These are phyloP conservation scores for Gasterosteus nipponicus DNA, from an alignment of 2,113 vertebrate genomes.

Conservation along the genomic window DNA sequence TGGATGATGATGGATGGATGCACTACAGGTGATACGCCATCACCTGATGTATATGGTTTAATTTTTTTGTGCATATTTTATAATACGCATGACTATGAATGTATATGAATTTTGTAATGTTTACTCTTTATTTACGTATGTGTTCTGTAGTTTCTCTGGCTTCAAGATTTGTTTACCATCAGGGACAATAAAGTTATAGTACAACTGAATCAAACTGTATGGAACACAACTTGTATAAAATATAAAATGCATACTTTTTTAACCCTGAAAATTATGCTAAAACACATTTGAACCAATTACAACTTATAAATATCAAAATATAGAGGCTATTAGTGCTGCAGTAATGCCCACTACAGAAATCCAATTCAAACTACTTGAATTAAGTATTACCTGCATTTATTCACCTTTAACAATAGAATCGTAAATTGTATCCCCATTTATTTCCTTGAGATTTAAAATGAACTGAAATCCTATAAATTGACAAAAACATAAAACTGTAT, in stretches of 20 bases:
- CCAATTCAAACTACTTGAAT: background rate
- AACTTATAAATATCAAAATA: background rate
- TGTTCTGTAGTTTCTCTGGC: background rate
- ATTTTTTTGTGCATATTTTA: background rate
- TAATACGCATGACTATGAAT: background rate
- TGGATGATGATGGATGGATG: background rate
- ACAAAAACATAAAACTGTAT: background rate
- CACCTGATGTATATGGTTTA: background rate
- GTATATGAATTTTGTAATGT: background rate
- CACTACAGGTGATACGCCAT: background rate
- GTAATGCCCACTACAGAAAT: background rate
- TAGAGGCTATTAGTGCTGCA: background rate
- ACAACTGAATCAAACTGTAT: background rate
- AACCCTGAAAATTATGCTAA: background rate
- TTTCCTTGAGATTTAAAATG: background rate
- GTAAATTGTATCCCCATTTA: background rate
- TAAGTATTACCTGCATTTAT: background rate
- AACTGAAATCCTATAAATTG: background rate
- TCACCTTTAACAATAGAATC: background rate
- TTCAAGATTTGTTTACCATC: background rate
- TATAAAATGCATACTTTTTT: background rate
- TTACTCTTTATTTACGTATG: background rate
- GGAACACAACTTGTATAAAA: background rate
- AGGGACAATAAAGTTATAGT: background rate
- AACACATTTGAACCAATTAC: background rate